phyloP scores from a whole-genome alignment of 2,888 invertebrate species.

The Lapara coniferarum region DNA sequence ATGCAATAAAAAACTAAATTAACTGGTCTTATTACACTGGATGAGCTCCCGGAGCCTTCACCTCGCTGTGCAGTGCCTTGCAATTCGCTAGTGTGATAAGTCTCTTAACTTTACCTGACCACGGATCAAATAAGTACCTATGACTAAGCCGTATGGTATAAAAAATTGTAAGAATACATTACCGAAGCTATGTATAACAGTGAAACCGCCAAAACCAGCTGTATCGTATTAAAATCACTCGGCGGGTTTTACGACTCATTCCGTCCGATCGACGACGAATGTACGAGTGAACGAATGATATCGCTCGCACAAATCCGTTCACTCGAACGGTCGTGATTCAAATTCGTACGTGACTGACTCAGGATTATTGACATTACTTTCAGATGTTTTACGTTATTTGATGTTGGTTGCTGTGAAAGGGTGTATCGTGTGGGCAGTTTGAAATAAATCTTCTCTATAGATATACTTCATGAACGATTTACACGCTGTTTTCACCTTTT shows the following conservation, averaged over 20 bases:
- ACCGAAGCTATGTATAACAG: conserved; percentile 3
- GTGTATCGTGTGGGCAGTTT: too few species aligned
- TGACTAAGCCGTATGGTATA: too few species aligned
- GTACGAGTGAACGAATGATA: conserved; percentile 36
- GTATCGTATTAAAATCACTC: conserved; percentile 41
- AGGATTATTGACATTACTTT: conserved; percentile 6
- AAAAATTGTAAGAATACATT: neutral
- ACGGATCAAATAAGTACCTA: too few species aligned
- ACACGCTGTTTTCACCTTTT: too few species aligned
- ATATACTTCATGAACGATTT: too few species aligned
- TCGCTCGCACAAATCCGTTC: conserved; percentile 10
- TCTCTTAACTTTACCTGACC: too few species aligned
- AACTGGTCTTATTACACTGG: too few species aligned
- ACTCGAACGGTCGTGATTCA: conserved; percentile 1
- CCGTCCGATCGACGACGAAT: conserved; percentile 50
- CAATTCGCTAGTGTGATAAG: too few species aligned
- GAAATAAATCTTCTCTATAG: too few species aligned
- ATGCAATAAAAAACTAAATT: too few species aligned
- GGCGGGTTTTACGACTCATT: conserved; percentile 50
- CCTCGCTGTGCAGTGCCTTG: too few species aligned
- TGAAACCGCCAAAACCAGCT: conserved; percentile 34
- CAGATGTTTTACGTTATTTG: neutral
- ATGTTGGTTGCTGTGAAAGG: neutral
- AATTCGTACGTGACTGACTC: conserved; percentile 10
- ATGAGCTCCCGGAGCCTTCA: too few species aligned